phyloP scores from a whole-genome alignment of 2,797 vertebrate genomes.

The Eutrigla gurnardus region DNA sequence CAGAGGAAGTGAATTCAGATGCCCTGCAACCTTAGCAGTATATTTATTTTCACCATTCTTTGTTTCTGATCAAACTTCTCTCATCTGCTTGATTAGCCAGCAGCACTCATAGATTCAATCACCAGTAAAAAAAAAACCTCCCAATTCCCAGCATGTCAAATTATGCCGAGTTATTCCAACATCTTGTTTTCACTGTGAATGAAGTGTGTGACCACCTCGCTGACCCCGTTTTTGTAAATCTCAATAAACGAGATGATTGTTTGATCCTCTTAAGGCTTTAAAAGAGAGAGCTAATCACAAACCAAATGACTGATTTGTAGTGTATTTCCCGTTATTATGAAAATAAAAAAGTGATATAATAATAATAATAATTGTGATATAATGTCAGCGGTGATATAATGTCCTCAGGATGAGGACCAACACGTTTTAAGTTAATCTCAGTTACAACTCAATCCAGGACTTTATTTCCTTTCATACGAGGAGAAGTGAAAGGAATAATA shows the following conservation, averaged over 20 bases:
- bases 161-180: conserved; percentile 13
- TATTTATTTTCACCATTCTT: conserved; percentile 4
- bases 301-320: neutral
- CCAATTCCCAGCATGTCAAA: neutral
- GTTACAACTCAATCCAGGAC: neutral
- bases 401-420: neutral
- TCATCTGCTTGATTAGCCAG: conserved; percentile 4
- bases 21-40: neutral
- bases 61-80: conserved; percentile 4
- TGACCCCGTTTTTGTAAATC: neutral
- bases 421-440: neutral
- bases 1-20: neutral
- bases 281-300: neutral
- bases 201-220: neutral
- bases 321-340: neutral
- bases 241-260: neutral
- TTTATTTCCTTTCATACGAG: neutral
- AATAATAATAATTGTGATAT: no score
- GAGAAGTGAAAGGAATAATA: conserved; percentile 5
- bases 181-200: conserved; percentile 9
- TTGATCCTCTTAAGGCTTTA: neutral
- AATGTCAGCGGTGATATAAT: neutral
- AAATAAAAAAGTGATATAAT: neutral
- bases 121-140: neutral
- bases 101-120: neutral